These are phyloP conservation scores for Hemiprocne comata DNA, from an alignment of 2,113 vertebrate species.

Conservation along the genomic window DNA sequence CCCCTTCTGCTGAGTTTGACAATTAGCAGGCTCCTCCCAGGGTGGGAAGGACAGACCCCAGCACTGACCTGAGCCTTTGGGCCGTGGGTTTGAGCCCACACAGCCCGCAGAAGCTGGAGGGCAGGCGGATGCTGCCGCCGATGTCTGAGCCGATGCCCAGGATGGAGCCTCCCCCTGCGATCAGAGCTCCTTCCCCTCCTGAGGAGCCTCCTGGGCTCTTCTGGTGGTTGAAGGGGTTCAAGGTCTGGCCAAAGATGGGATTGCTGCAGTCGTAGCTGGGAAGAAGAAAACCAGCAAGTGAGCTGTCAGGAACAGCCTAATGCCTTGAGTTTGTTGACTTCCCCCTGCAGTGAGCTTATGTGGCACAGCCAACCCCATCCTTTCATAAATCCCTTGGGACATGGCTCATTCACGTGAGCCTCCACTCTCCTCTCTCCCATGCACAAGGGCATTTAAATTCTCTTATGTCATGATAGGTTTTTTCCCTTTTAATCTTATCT, in stretches of 20 bases:
- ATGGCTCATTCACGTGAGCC: fast-evolving
- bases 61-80: constrained; percentile 13
- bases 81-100: constrained; percentile 75
- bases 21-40: not conserved
- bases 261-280: constrained; percentile 79
- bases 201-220: constrained; percentile 76
- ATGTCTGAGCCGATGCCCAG: constrained; percentile 76
- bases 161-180: constrained; percentile 72
- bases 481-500: not conserved
- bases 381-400: not conserved
- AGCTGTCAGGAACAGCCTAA: not conserved
- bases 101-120: constrained; percentile 78
- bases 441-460: not conserved
- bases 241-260: constrained; percentile 62
- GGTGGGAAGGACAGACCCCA: not conserved
- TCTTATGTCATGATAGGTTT: not conserved
- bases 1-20: not conserved
- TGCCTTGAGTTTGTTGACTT: not conserved
- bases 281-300: not conserved
- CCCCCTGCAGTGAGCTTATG: not conserved
- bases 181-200: constrained; percentile 77
- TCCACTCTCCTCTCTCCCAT: not conserved
- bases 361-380: not conserved
- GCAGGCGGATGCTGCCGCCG: constrained; percentile 76
- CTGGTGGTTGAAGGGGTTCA: constrained; percentile 51